Percentiles rank a stretch among this genome's conserved stretches.
Conservation (phyloP, 2,113 vertebrate genomes). For the Upupa epops region DNA sequence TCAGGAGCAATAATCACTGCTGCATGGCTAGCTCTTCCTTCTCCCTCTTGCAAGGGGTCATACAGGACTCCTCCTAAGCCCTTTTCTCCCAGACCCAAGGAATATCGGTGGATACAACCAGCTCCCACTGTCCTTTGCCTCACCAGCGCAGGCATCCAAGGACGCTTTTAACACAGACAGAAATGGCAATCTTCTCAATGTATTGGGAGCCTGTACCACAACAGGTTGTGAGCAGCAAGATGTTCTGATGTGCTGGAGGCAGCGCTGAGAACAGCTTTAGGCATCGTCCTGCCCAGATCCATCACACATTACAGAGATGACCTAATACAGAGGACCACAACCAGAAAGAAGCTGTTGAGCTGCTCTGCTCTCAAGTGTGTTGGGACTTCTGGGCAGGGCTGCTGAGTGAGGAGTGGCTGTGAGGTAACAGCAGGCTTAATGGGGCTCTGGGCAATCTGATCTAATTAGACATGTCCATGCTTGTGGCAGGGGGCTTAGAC, state of each 20-base stretch:
- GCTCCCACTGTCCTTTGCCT: neutral
- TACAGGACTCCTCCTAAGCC: neutral
- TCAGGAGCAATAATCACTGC: neutral
- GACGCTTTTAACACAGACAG: neutral
- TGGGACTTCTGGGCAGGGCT: neutral
- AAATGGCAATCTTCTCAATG: neutral
- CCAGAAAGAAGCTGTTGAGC: neutral
- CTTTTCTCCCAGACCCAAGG: neutral
- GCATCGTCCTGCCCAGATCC: neutral
- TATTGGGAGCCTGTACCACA: neutral
- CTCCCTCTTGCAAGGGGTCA: neutral
- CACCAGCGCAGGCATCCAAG: rapidly evolving
- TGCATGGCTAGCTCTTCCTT: neutral
- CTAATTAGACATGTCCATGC: no score
- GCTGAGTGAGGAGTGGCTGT: neutral
- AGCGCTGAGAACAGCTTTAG: neutral
- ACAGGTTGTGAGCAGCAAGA: neutral
- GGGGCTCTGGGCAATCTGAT: no score
- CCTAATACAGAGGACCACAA: neutral
- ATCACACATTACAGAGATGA: neutral
- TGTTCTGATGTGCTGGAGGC: neutral
- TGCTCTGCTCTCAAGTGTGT: neutral
- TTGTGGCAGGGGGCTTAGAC: no score
- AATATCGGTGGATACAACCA: neutral
- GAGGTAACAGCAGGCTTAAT: neutral